Conservation (phyloP, 2,888 invertebrate genomes). For the Hermodice carunculata region DNA sequence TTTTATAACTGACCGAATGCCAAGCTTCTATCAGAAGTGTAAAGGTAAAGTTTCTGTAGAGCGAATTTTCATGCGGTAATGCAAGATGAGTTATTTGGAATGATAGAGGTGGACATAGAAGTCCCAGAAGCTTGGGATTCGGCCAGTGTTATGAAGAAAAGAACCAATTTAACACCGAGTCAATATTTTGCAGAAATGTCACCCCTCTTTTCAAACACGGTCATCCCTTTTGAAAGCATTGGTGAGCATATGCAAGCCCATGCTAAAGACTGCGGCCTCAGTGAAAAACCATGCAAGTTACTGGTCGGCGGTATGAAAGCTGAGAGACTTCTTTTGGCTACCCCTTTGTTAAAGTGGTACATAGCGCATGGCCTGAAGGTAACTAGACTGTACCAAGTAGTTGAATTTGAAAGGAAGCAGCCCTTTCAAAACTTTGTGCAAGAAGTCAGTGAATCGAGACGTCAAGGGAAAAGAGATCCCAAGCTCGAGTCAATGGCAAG, state of each 20-base stretch:
- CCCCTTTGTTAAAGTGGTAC: conserved; percentile 8
- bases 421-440: conserved; percentile 4
- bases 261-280: neutral
- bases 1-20: too few species aligned
- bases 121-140: neutral
- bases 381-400: conserved; percentile 11
- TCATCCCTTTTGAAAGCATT: neutral
- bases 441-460: conserved; percentile 2
- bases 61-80: too few species aligned
- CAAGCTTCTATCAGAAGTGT: too few species aligned
- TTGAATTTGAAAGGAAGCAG: conserved; percentile 2
- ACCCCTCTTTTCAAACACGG: too few species aligned
- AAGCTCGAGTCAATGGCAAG: conserved; percentile 7
- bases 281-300: neutral
- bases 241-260: neutral
- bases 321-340: conserved; percentile 5
- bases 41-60: too few species aligned
- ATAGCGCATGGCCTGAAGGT: conserved; percentile 5
- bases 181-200: too few species aligned
- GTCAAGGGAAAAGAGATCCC: conserved; percentile 6
- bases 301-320: neutral
- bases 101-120: conserved; percentile 9
- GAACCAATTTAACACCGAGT: too few species aligned
- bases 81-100: conserved; percentile 10
- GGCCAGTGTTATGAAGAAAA: too few species aligned